Evolutionary conservation across 2,888 invertebrate genomes (phyloP).

Genomic region (Acanthococcus lagerstroemiae): DNA sequence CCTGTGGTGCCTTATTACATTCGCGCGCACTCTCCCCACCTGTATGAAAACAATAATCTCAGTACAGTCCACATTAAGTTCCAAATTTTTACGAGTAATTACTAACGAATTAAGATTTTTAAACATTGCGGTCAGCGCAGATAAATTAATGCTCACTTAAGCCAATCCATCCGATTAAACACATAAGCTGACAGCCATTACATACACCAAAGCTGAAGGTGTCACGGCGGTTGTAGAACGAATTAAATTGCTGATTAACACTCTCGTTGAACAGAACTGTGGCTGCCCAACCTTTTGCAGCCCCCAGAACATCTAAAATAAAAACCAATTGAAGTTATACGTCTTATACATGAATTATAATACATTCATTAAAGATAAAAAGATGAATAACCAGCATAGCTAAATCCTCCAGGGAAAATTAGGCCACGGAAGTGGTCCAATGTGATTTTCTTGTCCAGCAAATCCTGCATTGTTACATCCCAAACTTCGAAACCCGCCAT

Average conservation of each 20-base stretch:
- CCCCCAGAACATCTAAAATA: slow-evolving; percentile 75
- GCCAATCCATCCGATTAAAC: slow-evolving; percentile 84
- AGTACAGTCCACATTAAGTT: not conserved
- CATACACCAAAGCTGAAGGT: slow-evolving; percentile 97
- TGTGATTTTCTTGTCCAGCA: slow-evolving; percentile 57
- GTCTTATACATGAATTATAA: not conserved
- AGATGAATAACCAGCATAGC: slow-evolving; percentile 69
- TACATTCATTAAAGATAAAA: not conserved
- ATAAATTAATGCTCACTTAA: not conserved
- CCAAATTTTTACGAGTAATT: not conserved
- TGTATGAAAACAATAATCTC: not conserved
- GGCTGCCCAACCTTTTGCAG: slow-evolving; percentile 97
- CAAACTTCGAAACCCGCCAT: slow-evolving; percentile 84
- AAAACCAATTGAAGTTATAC: not conserved
- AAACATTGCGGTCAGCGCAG: not conserved
- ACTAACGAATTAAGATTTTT: not conserved
- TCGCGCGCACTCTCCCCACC: not conserved
- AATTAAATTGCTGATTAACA: slow-evolving; percentile 63
- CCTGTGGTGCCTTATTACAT: slow-evolving; percentile 44
- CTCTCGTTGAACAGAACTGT: slow-evolving; percentile 70
- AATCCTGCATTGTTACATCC: slow-evolving; percentile 90
- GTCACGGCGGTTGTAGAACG: slow-evolving; percentile 62
- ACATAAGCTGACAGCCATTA: slow-evolving; percentile 96
- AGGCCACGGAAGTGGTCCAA: slow-evolving; percentile 77
- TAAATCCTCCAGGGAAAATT: slow-evolving; percentile 97